These are phyloP conservation scores for Plutella xylostella DNA, from an alignment of 2,888 invertebrate genomes.

Conservation along the genomic window DNA sequence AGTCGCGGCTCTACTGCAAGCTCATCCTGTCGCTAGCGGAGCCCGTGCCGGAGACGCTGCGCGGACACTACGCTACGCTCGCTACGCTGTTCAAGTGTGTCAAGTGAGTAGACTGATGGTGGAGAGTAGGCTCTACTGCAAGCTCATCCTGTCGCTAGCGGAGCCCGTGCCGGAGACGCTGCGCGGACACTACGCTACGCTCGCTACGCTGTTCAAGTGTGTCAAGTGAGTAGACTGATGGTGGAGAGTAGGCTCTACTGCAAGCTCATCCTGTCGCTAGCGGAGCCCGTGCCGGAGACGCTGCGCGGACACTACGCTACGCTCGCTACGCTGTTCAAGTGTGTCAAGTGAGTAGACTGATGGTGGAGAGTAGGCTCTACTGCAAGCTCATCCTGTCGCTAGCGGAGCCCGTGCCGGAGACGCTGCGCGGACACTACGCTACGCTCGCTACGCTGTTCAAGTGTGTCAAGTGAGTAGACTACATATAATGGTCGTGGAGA, in stretches of 20 bases:
- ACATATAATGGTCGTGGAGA: too few relatives aligned
- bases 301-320: constrained; percentile 85
- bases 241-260: constrained; percentile 87
- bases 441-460: constrained; percentile 82
- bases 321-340: constrained; percentile 81
- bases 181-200: constrained; percentile 83
- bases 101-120: constrained; percentile 44
- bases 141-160: constrained; percentile 81
- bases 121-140: constrained; percentile 86
- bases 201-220: constrained; percentile 83
- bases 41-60: constrained; percentile 77
- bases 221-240: constrained; percentile 53
- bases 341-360: constrained; percentile 62
- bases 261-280: constrained; percentile 82
- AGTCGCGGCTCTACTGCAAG: constrained; percentile 86
- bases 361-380: too few relatives aligned
- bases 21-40: constrained; percentile 82
- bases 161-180: constrained; percentile 81
- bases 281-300: constrained; percentile 80
- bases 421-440: constrained; percentile 82
- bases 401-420: constrained; percentile 80
- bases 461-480: constrained; percentile 68
- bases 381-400: constrained; percentile 85
- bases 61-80: constrained; percentile 85
- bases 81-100: constrained; percentile 82